Conservation (phyloP, 2,888 invertebrate species). For the Cremastinae sp. region DNA sequence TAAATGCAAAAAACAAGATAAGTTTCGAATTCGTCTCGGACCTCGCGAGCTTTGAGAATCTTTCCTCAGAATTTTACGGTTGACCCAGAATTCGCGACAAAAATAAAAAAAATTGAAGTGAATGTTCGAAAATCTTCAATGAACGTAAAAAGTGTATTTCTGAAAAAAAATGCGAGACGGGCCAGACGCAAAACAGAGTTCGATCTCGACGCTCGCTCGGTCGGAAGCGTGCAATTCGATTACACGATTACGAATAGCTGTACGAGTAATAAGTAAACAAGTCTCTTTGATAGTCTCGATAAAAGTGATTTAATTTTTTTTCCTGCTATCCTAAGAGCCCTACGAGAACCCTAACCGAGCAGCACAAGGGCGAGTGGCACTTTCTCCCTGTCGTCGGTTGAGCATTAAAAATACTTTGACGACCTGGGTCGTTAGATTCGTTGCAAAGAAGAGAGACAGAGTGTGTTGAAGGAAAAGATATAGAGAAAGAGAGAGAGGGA, state of each 20-base stretch:
- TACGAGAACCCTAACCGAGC: conserved; percentile 64
- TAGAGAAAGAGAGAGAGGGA: conserved; percentile 47
- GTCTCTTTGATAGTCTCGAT: conserved; percentile 59
- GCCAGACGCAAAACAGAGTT: conserved; percentile 44
- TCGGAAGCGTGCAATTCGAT: conserved; percentile 59
- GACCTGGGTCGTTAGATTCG: conserved; percentile 41
- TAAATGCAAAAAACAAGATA: conserved; percentile 84
- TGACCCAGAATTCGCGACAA: background rate
- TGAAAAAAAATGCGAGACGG: conserved; percentile 2
- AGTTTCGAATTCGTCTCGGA: conserved; percentile 67
- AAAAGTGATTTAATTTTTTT: conserved; percentile 62
- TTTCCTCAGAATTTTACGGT: conserved; percentile 4
- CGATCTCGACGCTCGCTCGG: conserved; percentile 57
- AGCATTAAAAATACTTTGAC: conserved; percentile 60
- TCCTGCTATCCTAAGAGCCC: conserved; percentile 55
- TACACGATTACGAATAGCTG: conserved; percentile 59
- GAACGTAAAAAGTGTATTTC: conserved; percentile 3
- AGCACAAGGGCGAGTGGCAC: conserved; percentile 65
- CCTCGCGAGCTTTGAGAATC: conserved; percentile 68
- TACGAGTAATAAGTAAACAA: conserved; percentile 55
- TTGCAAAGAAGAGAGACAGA: conserved; percentile 30
- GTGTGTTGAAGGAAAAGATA: conserved; percentile 5
- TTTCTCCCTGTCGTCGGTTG: conserved; percentile 67
- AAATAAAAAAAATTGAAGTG: conserved; percentile 9
- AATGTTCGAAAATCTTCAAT: background rate